Evolutionary conservation across 2,113 vertebrate genomes (phyloP).

Genomic region (Pangasianodon hypophthalmus): DNA sequence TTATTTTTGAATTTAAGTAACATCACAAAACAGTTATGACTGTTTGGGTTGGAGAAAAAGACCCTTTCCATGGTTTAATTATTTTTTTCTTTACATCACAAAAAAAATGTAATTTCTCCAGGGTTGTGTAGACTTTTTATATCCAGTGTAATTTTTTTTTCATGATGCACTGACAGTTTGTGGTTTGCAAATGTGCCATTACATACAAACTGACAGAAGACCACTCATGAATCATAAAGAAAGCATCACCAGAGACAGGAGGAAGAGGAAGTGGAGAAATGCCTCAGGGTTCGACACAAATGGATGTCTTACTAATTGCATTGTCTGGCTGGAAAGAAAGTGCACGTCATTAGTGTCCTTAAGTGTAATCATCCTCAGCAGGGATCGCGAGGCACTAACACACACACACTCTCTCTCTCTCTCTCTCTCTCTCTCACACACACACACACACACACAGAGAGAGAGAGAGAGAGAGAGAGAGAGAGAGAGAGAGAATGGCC

Average conservation of each 20-base stretch:
- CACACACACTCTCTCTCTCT: not conserved
- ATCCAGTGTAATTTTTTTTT: not conserved
- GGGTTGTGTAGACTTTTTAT: not conserved
- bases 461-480: not conserved
- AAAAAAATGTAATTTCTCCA: not conserved
- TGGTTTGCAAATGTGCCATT: constrained; percentile 10
- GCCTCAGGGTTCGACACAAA: constrained; percentile 27
- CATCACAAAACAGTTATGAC: not conserved
- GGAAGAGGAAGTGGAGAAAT: not conserved
- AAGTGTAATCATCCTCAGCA: constrained; percentile 48
- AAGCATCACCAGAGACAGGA: not conserved
- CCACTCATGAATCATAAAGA: constrained; percentile 1
- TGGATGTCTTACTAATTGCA: constrained; percentile 51
- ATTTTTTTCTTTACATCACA: not conserved
- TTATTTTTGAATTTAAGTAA: not conserved
- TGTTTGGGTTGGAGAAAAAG: not conserved
- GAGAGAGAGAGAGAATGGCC: not conserved
- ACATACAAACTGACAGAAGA: not conserved
- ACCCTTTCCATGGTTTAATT: not conserved
- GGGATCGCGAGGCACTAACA: constrained; percentile 4
- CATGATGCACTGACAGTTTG: constrained; percentile 4
- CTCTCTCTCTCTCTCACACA: not conserved
- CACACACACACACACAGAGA: not conserved
- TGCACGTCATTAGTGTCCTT: constrained; percentile 49
- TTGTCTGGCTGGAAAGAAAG: constrained; percentile 46